Evolutionary conservation across 2,888 invertebrate species (phyloP), one percentile per base, ranked within the genome.

Genomic region (Carpatolechia fugitivella): DNA sequence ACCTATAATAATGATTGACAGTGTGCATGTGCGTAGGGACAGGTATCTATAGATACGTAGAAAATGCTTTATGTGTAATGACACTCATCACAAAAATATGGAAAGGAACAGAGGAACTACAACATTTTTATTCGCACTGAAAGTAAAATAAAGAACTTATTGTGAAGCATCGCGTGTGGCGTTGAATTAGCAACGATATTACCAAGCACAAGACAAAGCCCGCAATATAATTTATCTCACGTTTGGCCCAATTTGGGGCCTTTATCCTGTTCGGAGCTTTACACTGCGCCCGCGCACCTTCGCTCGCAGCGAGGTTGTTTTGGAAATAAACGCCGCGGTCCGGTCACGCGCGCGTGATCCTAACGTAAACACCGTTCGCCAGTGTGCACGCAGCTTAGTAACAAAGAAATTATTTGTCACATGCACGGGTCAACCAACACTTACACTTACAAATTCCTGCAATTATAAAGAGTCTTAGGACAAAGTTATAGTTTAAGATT

Each of bases 291-390:
- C 41, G 48, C 50, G 35, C 67, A 64, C 62, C 63, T 40, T 35
- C 46, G 51, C 57, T 35, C 41, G 40, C 29, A 47, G 59, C 58
- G 63, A 56, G 64, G 70, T 80, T 87, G 86, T 86, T 86, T 82
- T 80, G 76, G 70, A 78, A 84, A 79, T 72, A 78, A 71, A 70
- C 68, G 70, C 70, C 74, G 44, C 20, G 29, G 44, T 65, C 69
- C 66, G 74, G 86, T 81, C 83, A 82, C 73, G 84, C 83, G 87
- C 79, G 80, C 87, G 88, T 88, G 88, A 78, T 79, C 65, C 74
- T 81, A 82, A 73, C 70, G 81, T 85, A 88, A 88, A 88, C 88
- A 85, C 54, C 55, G 61, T 62, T 60, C 64, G 60, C 62, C 67
- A 57, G 70, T 72, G 74, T 74, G 71, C 62, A 56, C 66, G 60